Evolutionary conservation across 2,113 vertebrate species (phyloP).

Genomic region (Gadus chalcogrammus): DNA sequence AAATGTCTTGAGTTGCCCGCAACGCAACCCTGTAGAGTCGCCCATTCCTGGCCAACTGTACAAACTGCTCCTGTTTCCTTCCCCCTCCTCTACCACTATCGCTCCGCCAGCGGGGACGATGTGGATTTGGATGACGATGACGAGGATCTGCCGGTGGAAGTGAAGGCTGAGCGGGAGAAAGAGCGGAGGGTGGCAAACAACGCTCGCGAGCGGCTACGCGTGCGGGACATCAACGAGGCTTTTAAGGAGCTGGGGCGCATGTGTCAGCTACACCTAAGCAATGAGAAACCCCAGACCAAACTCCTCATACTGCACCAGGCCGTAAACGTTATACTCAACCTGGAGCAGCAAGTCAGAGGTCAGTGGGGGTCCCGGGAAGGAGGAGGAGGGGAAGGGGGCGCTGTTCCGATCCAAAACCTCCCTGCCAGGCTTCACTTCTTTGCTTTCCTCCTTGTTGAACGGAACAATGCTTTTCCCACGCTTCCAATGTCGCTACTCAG

Average conservation of each 20-base stretch:
- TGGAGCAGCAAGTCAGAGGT: constrained; percentile 99
- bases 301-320: constrained; percentile 98
- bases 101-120: constrained; percentile 78
- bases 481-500: no score
- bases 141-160: constrained; percentile 94
- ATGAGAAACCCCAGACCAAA: constrained; percentile 99
- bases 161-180: constrained; percentile 98
- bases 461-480: no score
- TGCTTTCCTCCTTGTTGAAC: constrained; percentile 6
- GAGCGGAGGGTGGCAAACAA: constrained; percentile 97
- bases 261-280: constrained; percentile 97
- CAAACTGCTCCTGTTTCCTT: constrained; percentile 63
- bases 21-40: not conserved
- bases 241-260: constrained; percentile 99
- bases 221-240: constrained; percentile 98
- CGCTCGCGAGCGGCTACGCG: constrained; percentile 90
- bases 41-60: constrained; percentile 36
- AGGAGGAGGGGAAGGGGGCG: constrained; percentile 39
- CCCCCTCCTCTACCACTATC: constrained; percentile 11
- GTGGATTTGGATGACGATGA: constrained; percentile 79
- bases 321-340: constrained; percentile 96
- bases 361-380: constrained; percentile 83
- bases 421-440: constrained; percentile 46
- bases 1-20: not conserved
- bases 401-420: constrained; percentile 39